These are phyloP conservation scores for Phaonia tiefii DNA, from an alignment of 2,888 invertebrate species.

Conservation along the genomic window DNA sequence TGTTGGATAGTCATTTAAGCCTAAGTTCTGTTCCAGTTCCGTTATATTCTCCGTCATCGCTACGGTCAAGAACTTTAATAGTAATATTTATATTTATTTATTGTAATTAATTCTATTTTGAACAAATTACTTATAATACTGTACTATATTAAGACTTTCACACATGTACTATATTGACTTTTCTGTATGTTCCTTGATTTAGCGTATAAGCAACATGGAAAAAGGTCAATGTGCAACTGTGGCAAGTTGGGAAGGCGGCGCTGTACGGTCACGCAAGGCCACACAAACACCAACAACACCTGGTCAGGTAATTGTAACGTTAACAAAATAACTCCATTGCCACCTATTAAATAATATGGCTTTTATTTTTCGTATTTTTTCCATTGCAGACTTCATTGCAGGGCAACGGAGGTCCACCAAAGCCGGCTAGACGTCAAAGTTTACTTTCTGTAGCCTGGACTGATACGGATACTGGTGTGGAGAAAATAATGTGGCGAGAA, in stretches of 20 bases:
- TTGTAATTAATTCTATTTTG: neutral
- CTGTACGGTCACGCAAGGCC: conserved; percentile 84
- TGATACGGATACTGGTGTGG: conserved; percentile 86
- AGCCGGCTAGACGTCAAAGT: conserved; percentile 79
- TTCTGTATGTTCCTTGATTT: conserved; percentile 35
- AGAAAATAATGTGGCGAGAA: conserved; percentile 88
- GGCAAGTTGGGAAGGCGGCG: conserved; percentile 85
- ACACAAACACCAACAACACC: conserved; percentile 81
- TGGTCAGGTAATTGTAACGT: conserved; percentile 77
- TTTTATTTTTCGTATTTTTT: conserved; percentile 17
- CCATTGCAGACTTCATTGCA: conserved; percentile 78
- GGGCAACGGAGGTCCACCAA: conserved; percentile 80
- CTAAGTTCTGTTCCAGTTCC: too few relatives aligned
- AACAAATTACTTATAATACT: too few relatives aligned
- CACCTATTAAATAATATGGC: conserved; percentile 37
- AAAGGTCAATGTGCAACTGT: conserved; percentile 86
- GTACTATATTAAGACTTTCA: neutral
- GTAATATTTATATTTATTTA: too few relatives aligned
- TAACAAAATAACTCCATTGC: conserved; percentile 23
- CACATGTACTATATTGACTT: neutral
- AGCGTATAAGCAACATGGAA: conserved; percentile 85
- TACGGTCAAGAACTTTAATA: too few relatives aligned
- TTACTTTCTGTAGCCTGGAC: conserved; percentile 84
- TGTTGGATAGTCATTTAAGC: too few relatives aligned
- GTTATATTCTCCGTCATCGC: too few relatives aligned